Percentiles rank a stretch among this genome's conserved stretches.
Conservation (phyloP, 2,888 invertebrate species). For the Ochlodes sylvanus region DNA sequence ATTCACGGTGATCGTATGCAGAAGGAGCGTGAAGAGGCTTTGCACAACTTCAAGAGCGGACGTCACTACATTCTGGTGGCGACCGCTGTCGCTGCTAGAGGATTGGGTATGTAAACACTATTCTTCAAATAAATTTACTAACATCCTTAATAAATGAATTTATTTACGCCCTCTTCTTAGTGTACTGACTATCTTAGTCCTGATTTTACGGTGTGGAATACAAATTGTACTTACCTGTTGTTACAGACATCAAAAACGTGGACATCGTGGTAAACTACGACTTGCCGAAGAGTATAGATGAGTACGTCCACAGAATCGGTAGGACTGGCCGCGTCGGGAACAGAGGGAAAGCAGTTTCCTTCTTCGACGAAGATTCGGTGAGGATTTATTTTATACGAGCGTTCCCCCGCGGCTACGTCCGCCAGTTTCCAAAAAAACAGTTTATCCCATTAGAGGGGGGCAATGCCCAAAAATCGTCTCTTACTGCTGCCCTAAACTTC, state of each 20-base stretch:
- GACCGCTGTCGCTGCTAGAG: conserved; percentile 97
- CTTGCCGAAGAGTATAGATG: conserved; percentile 94
- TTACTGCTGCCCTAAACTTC: too few relatives aligned
- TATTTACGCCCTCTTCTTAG: too few relatives aligned
- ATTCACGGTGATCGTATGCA: conserved; percentile 99
- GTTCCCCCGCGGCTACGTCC: too few relatives aligned
- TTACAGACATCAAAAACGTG: conserved; percentile 92
- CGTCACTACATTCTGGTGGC: conserved; percentile 93
- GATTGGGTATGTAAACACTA: conserved; percentile 91
- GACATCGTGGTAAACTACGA: conserved; percentile 97
- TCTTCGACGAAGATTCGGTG: conserved; percentile 88
- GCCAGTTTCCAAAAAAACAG: too few relatives aligned
- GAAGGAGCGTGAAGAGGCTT: conserved; percentile 97
- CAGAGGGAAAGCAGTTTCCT: conserved; percentile 93
- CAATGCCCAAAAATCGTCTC: too few relatives aligned
- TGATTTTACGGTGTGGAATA: too few relatives aligned
- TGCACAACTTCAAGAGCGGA: conserved; percentile 94
- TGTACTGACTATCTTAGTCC: too few relatives aligned
- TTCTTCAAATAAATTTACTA: too few relatives aligned
- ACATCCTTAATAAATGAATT: too few relatives aligned
- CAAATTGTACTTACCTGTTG: too few relatives aligned
- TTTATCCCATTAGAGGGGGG: too few relatives aligned
- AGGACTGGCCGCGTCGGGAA: conserved; percentile 97
- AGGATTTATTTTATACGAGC: conserved; percentile 27
- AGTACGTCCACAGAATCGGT: conserved; percentile 98